Evolutionary conservation across 2,888 invertebrate genomes (phyloP), one percentile per base, ranked within the genome.

Genomic region (Acanthosepion lycidas): DNA sequence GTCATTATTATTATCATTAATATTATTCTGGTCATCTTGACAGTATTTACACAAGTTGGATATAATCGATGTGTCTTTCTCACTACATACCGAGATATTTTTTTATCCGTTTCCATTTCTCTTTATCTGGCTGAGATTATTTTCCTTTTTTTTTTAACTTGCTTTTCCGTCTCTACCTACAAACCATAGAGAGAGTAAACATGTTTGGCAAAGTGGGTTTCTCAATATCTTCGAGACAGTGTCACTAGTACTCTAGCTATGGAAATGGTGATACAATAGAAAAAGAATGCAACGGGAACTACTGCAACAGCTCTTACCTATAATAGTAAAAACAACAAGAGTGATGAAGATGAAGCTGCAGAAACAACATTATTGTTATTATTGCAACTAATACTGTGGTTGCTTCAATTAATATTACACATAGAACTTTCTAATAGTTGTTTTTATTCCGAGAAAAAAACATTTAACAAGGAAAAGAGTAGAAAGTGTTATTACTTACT

Each of bases 51-150:
- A 12, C 1, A 78, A 78, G 78, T 78, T 78, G n/a, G 78, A 78
- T 78, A 78, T 78, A 33, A 33, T 78, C 78, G n/a, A n/a, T 78
- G 18, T 33, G n/a, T 33, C 15, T n/a, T 78, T 78, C 78, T 78
- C 78, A 78, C 78, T n/a, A 5, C 9, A 78, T 12, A n/a, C 33
- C 5, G 78, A 33, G n/a, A 33, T 33, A 78, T n/a, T 78, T 78
- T n/a, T 78, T n/a, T n/a, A 78, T 78, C 78, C 28, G n/a, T 78
- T 78, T 78, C n/a, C 18, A n/a, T 78, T 33, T 33, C n/a, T 78
- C 59, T 78, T 78, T 78, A 78, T 78, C 78, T 78, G 33, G 78
- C n/a, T 78, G n/a, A 78, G 78, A 78, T 78, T 78, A 78, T 78
- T 78, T 78, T 78, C 78, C 6, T 78, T n/a, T 15, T 78, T n/a